Conservation (phyloP, 2,888 invertebrate genomes). For the Yponomeuta evonymella region DNA sequence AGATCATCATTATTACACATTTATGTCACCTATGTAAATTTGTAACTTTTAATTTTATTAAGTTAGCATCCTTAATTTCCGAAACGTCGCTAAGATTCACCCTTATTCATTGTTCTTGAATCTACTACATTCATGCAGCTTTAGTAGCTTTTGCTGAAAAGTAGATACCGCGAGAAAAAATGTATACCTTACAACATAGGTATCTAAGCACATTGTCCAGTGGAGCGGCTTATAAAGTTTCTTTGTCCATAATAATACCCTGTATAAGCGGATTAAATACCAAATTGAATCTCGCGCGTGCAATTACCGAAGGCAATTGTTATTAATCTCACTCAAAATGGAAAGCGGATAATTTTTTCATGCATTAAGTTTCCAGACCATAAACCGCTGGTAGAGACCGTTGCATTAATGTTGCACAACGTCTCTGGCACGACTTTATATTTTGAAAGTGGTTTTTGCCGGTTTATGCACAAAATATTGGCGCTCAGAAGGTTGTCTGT, state of each 20-base stretch:
- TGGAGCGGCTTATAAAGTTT: not conserved
- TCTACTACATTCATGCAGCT: too few relatives aligned
- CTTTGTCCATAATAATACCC: not conserved
- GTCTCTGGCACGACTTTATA: constrained; percentile 20
- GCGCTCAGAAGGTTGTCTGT: constrained; percentile 11
- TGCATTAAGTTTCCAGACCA: constrained; percentile 15
- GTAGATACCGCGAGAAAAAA: too few relatives aligned
- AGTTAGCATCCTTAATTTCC: too few relatives aligned
- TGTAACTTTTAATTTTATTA: too few relatives aligned
- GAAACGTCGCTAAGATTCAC: too few relatives aligned
- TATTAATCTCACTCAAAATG: not conserved
- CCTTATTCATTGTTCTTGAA: too few relatives aligned
- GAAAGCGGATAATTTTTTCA: constrained; percentile 16
- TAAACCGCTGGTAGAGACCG: constrained; percentile 16
- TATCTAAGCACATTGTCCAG: too few relatives aligned
- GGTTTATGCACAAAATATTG: constrained; percentile 18
- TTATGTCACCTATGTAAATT: too few relatives aligned
- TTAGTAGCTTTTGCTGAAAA: too few relatives aligned
- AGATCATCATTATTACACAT: too few relatives aligned
- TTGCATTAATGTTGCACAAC: constrained; percentile 21
- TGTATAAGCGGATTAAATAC: not conserved
- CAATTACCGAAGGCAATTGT: constrained; percentile 4
- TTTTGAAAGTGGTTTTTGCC: constrained; percentile 32
- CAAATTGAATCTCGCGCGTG: not conserved
- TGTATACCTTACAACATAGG: too few relatives aligned